phyloP scores from a whole-genome alignment of 1,140 invertebrate genomes.

The Microplitis mediator region DNA sequence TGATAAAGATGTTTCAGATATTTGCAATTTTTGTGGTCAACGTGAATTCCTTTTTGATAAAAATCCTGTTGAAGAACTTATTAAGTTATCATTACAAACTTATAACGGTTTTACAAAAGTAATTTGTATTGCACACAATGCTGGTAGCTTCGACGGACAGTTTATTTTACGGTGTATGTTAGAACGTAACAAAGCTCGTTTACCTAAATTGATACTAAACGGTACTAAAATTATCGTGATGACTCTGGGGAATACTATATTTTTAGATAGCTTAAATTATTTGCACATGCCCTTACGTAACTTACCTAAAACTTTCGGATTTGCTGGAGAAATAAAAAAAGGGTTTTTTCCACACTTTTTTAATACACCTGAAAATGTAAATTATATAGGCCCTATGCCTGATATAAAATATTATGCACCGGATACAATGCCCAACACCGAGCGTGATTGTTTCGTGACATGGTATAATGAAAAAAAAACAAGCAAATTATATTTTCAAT shows the following conservation, averaged over 20 bases:
- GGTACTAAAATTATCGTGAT: conserved; percentile 37
- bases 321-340: conserved; percentile 28
- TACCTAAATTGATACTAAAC: conserved; percentile 32
- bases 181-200: conserved; percentile 7
- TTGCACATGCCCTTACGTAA: conserved; percentile 37
- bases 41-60: conserved; percentile 8
- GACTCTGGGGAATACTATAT: conserved; percentile 25
- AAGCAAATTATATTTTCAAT: conserved; percentile 31
- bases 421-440: conserved; percentile 23
- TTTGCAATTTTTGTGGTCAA: not conserved
- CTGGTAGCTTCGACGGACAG: conserved; percentile 36
- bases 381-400: conserved; percentile 36
- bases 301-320: conserved; percentile 41
- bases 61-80: conserved; percentile 15
- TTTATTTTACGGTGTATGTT: conserved; percentile 38
- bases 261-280: conserved; percentile 45
- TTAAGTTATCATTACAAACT: conserved; percentile 9
- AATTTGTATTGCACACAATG: conserved; percentile 38
- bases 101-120: conserved; percentile 6
- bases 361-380: conserved; percentile 35
- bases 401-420: conserved; percentile 30
- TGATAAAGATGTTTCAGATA: not conserved
- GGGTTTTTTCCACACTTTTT: conserved; percentile 42
- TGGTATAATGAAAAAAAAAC: conserved; percentile 26
- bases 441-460: conserved; percentile 23